Evolutionary conservation across 2,797 vertebrate species (phyloP), one percentile per base, ranked within the genome.

Genomic region (Typhlichthys subterraneus): DNA sequence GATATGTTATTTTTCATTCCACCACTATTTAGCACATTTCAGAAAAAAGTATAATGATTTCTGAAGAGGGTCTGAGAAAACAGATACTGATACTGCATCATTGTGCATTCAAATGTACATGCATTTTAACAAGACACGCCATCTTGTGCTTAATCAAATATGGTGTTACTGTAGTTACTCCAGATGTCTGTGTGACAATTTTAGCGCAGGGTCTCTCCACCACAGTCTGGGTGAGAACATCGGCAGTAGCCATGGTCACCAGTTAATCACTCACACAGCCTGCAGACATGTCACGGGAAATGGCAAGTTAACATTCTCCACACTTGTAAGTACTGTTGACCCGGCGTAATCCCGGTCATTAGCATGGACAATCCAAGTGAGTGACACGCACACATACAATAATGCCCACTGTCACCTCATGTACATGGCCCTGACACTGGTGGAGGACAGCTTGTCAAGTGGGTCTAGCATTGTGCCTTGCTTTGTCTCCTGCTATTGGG

Each of bases 361-460:
- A 88, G 69, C 71, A 69, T 70, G 79, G 52, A 60, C 72, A 42
- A 54, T 47, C 45, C 53, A 13, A 53, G 47, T 71, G 64, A 54
- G 14, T 53, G 10, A 17, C 29, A 49, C 15, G 57, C 29, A 56
- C 12, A 42, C 53, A 49, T 13, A 49, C 23, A 48, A 59, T 49
- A 61, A 14, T 67, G 57, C 71, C 61, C 4, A 38, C 77, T 82
- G 85, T 85, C 84, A 84, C 73, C 79, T 80, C 68, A 87, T 81
- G 68, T 2, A 65, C 67, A 78, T 73, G 75, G 85, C 72, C 70
- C 69, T 10, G 77, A 80, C 77, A 73, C 83, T 63, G 72, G 71
- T 76, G 69, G 70, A 68, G 72, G 84, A 78, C 76, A 65, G 74
- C 31, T 78, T 88, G 86, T 89, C 89, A 86, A 42, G 38, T 42